Evolutionary conservation across 1,140 invertebrate genomes (phyloP), one percentile per base, ranked within the genome.

Genomic region (Teleogryllus occipitalis): DNA sequence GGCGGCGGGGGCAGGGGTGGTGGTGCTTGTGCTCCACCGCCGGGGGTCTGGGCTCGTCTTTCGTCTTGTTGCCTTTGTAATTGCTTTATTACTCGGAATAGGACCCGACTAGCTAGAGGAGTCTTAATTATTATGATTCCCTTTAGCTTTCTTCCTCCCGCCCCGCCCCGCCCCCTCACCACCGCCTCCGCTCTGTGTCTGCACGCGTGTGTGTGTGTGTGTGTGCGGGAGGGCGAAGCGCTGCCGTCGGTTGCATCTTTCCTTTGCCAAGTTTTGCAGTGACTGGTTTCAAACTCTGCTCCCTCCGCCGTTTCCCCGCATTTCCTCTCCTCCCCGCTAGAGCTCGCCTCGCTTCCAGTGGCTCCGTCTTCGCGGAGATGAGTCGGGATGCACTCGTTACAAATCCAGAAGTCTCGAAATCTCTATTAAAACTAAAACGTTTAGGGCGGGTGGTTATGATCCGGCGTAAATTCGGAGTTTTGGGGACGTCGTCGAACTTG

Each of bases 81-180:
- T 78, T 78, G 78, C 78, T 78, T 78, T 78, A 78, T 78, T 78
- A 78, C 78, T 78, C 54, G 78, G 78, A 78, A 78, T 73, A 78
- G 21, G 78, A n/a, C 54, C 47, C 47, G 54, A 47, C 54, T 46
- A 27, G 73, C 54, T 18, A 39, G 73, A 48, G 47, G 78, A 78
- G 39, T 78, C 78, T 73, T 78, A 73, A 78, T 78, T 78, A 78
- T 78, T 78, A 78, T 73, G 54, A 78, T 78, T 73, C 7, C 21
- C 5, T 77, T 77, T 39, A 27, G n/a, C 76, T 22, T 75, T 75
- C 7, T 5, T 75, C 46, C 39, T 77, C 76, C 47, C 5, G 0
- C 8, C 48, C 7, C n/a, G 47, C 18, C 21, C 76, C 48, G n/a
- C 47, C 21, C 48, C 76, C 48, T 49, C 21, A 12, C 46, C 21